phyloP scores from a whole-genome alignment of 2,797 vertebrate species.

The Microctenopoma lineatum region DNA sequence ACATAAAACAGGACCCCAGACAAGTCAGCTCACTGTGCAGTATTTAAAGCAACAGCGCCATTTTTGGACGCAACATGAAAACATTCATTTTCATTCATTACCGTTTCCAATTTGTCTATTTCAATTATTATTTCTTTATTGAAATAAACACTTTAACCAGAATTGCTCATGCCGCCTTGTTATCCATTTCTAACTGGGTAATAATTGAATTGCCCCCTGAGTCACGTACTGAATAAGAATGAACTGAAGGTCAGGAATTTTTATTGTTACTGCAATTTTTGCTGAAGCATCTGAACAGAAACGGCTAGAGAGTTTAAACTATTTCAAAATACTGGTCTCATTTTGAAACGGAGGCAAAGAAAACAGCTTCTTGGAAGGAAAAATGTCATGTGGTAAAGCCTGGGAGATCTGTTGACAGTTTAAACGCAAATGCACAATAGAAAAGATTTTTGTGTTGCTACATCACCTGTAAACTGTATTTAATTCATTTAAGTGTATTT shows the following conservation, averaged over 20 bases:
- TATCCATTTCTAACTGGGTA: background rate
- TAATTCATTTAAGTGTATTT: no score
- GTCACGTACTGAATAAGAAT: background rate
- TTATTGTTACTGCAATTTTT: background rate
- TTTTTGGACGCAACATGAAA: background rate
- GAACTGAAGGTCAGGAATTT: background rate
- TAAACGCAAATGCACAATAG: no score
- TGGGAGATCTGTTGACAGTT: no score
- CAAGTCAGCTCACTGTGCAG: background rate
- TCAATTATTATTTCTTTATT: background rate
- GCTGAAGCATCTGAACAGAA: background rate
- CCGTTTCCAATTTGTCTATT: background rate
- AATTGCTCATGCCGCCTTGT: background rate
- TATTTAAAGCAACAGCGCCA: background rate
- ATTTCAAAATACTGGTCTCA: background rate
- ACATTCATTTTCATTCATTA: no score
- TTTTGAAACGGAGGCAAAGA: background rate
- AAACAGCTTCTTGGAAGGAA: background rate
- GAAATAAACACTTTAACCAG: background rate
- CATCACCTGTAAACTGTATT: no score
- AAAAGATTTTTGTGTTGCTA: no score
- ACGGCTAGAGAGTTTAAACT: background rate
- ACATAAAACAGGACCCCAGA: background rate
- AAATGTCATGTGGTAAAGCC: no score
- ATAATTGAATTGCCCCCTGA: conserved; percentile 1